Percentiles rank a stretch among this genome's conserved stretches.
Evolutionary conservation across 2,888 invertebrate genomes (phyloP).

Genomic region (Cephalotes varians): DNA sequence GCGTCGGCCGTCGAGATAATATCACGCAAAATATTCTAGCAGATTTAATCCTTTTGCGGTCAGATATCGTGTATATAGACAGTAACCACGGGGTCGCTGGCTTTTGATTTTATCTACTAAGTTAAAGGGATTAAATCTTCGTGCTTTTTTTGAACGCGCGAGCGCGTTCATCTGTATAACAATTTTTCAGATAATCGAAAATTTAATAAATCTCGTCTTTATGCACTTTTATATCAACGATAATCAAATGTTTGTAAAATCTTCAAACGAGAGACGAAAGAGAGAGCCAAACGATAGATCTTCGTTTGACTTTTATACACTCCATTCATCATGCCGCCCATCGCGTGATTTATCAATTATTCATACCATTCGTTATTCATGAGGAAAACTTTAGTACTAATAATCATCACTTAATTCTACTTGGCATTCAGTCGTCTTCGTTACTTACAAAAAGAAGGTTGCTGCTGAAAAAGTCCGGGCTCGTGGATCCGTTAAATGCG

Average conservation of each 20-base stretch:
- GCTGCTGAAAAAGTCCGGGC: neutral
- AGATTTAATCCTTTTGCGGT: conserved; percentile 6
- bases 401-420: conserved; percentile 58
- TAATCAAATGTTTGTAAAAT: conserved; percentile 26
- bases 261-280: neutral
- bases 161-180: neutral
- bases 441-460: neutral
- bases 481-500: conserved; percentile 16
- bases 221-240: neutral
- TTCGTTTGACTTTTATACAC: conserved; percentile 42
- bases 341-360: conserved; percentile 61
- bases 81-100: too few species aligned
- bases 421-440: conserved; percentile 39
- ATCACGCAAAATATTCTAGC: conserved; percentile 36
- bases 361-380: conserved; percentile 59
- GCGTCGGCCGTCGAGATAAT: conserved; percentile 19
- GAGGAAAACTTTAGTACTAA: conserved; percentile 47
- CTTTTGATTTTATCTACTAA: conserved; percentile 26
- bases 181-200: conserved; percentile 9
- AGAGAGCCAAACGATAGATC: neutral
- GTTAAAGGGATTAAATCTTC: conserved; percentile 29
- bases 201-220: neutral
- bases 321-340: conserved; percentile 45
- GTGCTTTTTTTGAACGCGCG: conserved; percentile 13
- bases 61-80: neutral